Conservation (phyloP, 1,140 invertebrate genomes). For the Pseudobourletiella spinata region DNA sequence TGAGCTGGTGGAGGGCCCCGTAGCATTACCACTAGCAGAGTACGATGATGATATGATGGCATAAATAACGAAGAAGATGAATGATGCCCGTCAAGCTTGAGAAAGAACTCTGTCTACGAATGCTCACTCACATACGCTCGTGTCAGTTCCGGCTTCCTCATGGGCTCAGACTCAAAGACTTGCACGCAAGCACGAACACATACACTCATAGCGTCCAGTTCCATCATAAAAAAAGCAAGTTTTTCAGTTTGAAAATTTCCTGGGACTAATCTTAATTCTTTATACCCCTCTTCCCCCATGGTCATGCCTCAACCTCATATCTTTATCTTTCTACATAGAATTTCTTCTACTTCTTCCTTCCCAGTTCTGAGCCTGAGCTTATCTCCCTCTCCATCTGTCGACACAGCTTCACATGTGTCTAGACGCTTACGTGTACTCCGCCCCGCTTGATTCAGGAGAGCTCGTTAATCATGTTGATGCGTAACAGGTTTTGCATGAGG, state of each 20-base stretch:
- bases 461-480: too few relatives aligned
- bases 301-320: neutral
- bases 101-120: constrained; percentile 22
- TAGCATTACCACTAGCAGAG: neutral
- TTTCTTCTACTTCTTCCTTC: neutral
- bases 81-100: constrained; percentile 23
- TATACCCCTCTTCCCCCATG: neutral
- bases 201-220: too few relatives aligned
- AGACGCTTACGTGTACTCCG: too few relatives aligned
- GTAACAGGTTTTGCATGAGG: too few relatives aligned
- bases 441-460: too few relatives aligned
- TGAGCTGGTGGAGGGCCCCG: neutral
- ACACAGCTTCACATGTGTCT: too few relatives aligned
- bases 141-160: too few relatives aligned
- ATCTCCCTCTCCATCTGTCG: neutral
- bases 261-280: constrained; percentile 15
- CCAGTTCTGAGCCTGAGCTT: too few relatives aligned
- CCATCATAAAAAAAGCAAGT: too few relatives aligned
- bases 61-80: constrained; percentile 27
- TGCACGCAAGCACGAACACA: too few relatives aligned
- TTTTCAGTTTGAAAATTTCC: neutral
- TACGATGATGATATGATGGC: constrained; percentile 11
- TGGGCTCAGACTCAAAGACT: too few relatives aligned
- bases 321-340: neutral
- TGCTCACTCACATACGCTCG: too few relatives aligned